Percentiles rank a stretch among this genome's conserved stretches.
Conservation (phyloP, 2,113 vertebrate genomes). For the Sebastes fasciatus region DNA sequence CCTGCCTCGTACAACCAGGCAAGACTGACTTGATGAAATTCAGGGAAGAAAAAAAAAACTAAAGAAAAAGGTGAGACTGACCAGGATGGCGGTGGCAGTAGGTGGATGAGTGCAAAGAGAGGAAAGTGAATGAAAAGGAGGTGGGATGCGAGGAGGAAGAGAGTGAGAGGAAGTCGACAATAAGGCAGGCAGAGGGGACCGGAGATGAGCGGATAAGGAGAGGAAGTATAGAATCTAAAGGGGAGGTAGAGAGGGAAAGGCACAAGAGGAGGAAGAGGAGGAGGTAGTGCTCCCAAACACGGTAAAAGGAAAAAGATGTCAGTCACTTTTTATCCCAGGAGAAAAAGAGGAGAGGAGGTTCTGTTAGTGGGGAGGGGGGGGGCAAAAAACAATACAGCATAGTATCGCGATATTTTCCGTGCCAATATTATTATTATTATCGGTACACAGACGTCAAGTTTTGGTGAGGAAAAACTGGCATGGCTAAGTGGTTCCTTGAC, state of each 20-base stretch:
- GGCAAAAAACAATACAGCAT: no score
- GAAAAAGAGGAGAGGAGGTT: background rate
- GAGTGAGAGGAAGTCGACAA: conserved; percentile 39
- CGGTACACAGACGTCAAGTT: no score
- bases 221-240: conserved; percentile 42
- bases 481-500: no score
- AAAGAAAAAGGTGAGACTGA: background rate
- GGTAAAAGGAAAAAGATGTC: conserved; percentile 25
- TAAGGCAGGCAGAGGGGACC: conserved; percentile 19
- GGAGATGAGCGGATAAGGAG: conserved; percentile 50
- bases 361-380: no score
- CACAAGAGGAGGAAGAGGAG: conserved; percentile 25
- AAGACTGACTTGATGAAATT: background rate
- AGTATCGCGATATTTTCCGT: no score
- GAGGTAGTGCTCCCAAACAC: conserved; percentile 15
- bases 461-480: no score
- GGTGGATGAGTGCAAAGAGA: background rate
- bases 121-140: conserved; percentile 30
- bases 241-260: conserved; percentile 37
- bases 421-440: no score
- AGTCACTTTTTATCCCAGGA: conserved; percentile 49
- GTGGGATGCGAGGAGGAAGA: conserved; percentile 33
- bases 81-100: background rate
- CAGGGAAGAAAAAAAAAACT: background rate
- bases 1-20: background rate